Evolutionary conservation across 2,888 invertebrate genomes (phyloP).

Genomic region (Prosapia bicincta): DNA sequence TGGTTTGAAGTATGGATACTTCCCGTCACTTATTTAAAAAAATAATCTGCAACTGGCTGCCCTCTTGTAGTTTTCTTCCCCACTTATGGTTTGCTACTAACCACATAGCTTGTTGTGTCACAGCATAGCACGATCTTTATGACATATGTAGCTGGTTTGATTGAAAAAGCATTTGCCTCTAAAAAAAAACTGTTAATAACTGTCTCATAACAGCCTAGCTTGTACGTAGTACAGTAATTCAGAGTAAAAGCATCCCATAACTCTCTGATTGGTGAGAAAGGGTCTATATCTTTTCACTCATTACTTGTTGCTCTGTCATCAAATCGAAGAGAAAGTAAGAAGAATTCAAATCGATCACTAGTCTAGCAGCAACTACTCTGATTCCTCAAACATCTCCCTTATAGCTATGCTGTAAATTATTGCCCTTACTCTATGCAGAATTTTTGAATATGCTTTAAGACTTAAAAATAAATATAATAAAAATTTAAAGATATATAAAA

Average conservation of each 20-base stretch:
- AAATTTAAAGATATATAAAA: too few species aligned
- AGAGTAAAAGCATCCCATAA: conserved; percentile 4
- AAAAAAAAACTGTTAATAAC: too few species aligned
- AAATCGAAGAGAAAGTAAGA: conserved; percentile 4
- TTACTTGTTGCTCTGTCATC: conserved; percentile 4
- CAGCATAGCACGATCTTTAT: conserved; percentile 1
- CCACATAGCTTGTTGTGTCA: too few species aligned
- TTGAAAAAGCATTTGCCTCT: neutral
- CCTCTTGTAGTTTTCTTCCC: neutral
- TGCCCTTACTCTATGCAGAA: conserved; percentile 3
- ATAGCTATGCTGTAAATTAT: conserved; percentile 8
- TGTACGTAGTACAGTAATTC: conserved; percentile 1
- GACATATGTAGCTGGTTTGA: conserved; percentile 8
- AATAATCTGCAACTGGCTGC: too few species aligned
- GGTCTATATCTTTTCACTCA: conserved; percentile 3
- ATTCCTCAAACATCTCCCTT: conserved; percentile 6
- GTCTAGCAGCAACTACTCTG: neutral
- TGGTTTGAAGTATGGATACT: conserved; percentile 9
- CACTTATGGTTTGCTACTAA: neutral
- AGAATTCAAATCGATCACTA: conserved; percentile 10
- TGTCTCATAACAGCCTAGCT: conserved; percentile 4
- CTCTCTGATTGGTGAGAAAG: conserved; percentile 13
- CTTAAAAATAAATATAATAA: too few species aligned
- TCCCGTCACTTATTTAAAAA: neutral
- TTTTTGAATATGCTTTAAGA: too few species aligned